A percentile compares a stretch with the other conserved stretches of the same genome.
Conservation (phyloP, 2,888 invertebrate species). For the Pachliopta kotzebuea region DNA sequence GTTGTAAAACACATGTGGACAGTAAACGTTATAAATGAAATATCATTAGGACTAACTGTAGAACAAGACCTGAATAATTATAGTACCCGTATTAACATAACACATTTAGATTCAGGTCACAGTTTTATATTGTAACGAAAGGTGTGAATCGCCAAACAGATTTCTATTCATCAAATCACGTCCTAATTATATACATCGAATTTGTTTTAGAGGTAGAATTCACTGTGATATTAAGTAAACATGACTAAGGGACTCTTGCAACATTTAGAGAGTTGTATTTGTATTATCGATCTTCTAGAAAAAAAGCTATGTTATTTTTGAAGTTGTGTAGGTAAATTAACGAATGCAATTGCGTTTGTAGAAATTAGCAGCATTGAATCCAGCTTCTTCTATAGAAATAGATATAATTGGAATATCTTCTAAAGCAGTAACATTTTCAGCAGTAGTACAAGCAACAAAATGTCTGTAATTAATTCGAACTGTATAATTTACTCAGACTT, state of each 20-base stretch:
- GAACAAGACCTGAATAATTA: constrained; percentile 13
- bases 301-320: no score
- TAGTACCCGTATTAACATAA: constrained; percentile 4
- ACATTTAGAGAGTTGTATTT: no score
- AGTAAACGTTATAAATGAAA: neutral
- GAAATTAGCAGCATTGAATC: no score
- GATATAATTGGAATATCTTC: neutral
- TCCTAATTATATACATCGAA: neutral
- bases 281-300: no score
- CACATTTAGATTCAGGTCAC: constrained; percentile 15
- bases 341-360: no score
- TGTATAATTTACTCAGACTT: constrained; percentile 17
- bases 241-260: no score
- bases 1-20: neutral
- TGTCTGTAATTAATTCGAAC: constrained; percentile 20
- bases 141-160: constrained; percentile 3
- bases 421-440: constrained; percentile 12
- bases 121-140: constrained; percentile 2
- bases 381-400: constrained; percentile 7
- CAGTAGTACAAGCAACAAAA: constrained; percentile 12
- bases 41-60: neutral
- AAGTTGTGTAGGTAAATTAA: no score
- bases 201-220: neutral
- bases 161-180: constrained; percentile 7
- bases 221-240: neutral